Percentiles rank a stretch among this genome's conserved stretches.
Evolutionary conservation across 2,113 vertebrate species (phyloP).

Genomic region (Aphyosemion australe): DNA sequence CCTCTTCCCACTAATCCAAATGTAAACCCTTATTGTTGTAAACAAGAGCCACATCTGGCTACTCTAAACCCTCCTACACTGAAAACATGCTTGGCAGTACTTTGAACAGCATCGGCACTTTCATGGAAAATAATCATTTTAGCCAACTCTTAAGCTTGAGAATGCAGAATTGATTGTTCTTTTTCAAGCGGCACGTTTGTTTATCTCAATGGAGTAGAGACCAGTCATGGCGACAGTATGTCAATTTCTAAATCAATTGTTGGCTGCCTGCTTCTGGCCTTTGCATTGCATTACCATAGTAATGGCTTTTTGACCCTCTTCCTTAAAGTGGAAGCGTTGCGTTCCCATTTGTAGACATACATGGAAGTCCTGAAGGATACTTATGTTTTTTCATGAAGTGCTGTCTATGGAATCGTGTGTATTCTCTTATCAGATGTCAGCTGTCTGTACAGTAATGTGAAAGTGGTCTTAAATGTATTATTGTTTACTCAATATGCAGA

Average conservation of each 20-base stretch:
- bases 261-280: constrained; percentile 73
- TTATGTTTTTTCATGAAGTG: constrained; percentile 32
- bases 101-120: constrained; percentile 1
- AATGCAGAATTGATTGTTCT: constrained; percentile 64
- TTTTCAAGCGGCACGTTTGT: constrained; percentile 68
- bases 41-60: neutral
- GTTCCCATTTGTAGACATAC: constrained; percentile 43
- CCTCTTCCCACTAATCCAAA: neutral
- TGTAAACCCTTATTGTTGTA: neutral
- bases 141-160: constrained; percentile 38
- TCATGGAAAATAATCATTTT: constrained; percentile 65
- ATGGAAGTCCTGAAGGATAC: constrained; percentile 47
- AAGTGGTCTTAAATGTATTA: neutral
- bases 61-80: neutral
- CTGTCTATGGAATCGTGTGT: constrained; percentile 8
- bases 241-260: constrained; percentile 81
- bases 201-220: constrained; percentile 72
- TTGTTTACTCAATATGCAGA: no score
- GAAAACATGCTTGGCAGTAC: neutral
- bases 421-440: constrained; percentile 29
- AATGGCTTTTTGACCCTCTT: constrained; percentile 74
- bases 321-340: constrained; percentile 51
- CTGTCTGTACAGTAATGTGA: constrained; percentile 6
- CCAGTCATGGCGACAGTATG: constrained; percentile 74
- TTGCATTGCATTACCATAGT: constrained; percentile 80